Conservation (phyloP, 1,140 invertebrate species). For the Elysia chlorotica region DNA sequence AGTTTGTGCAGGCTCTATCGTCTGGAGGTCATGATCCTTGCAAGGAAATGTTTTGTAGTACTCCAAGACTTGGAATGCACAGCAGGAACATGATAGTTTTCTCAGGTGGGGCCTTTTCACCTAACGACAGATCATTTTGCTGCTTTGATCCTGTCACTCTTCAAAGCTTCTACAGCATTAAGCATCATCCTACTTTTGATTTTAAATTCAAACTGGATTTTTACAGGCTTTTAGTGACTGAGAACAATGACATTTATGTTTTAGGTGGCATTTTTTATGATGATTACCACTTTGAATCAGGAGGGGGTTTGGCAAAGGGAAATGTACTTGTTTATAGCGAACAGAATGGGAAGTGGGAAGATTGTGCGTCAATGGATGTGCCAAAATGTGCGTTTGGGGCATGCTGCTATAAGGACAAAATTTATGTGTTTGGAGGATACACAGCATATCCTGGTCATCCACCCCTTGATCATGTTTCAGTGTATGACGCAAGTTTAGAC, state of each 20-base stretch:
- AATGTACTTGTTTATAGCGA: constrained; percentile 39
- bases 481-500: constrained; percentile 35
- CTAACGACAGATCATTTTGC: constrained; percentile 35
- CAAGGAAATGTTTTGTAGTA: constrained; percentile 17
- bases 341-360: constrained; percentile 33
- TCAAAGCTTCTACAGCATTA: constrained; percentile 41
- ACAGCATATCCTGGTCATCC: constrained; percentile 33
- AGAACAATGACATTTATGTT: constrained; percentile 39
- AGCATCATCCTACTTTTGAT: constrained; percentile 50
- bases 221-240: constrained; percentile 34
- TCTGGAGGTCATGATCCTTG: neutral
- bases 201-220: constrained; percentile 47
- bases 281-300: constrained; percentile 40
- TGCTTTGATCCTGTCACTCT: constrained; percentile 46
- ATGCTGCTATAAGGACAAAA: constrained; percentile 19
- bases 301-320: constrained; percentile 31
- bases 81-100: constrained; percentile 45
- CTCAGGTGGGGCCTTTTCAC: constrained; percentile 36
- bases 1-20: constrained; percentile 16
- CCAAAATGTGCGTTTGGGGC: constrained; percentile 42
- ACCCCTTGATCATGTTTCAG: constrained; percentile 34
- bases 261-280: constrained; percentile 52
- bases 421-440: constrained; percentile 50
- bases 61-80: constrained; percentile 47
- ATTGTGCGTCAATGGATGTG: constrained; percentile 26